phyloP scores from a whole-genome alignment of 2,797 vertebrate genomes.

The Megaceryle alcyon region DNA sequence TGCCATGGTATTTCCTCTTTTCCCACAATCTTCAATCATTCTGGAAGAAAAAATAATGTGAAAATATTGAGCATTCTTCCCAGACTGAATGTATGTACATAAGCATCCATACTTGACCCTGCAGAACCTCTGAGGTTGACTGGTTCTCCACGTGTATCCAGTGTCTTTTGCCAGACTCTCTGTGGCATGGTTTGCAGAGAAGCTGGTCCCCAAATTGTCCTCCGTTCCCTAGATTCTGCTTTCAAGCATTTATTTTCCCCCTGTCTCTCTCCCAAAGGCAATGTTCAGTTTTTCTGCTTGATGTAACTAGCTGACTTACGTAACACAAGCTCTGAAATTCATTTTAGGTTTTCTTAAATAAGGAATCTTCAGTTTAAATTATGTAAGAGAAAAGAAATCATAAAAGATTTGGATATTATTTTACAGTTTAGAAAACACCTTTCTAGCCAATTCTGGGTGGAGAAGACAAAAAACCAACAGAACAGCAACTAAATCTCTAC shows the following conservation, averaged over 20 bases:
- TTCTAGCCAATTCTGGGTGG: not conserved
- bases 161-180: not conserved
- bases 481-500: slow-evolving; percentile 3
- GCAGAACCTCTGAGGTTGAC: slow-evolving; percentile 11
- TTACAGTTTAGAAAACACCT: not conserved
- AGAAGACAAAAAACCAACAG: not conserved
- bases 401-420: not conserved
- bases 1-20: slow-evolving; percentile 94
- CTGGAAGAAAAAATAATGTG: slow-evolving; percentile 83
- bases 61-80: slow-evolving; percentile 22
- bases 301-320: slow-evolving; percentile 62
- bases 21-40: slow-evolving; percentile 95
- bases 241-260: slow-evolving; percentile 45
- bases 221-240: slow-evolving; percentile 37
- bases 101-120: not conserved
- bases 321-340: slow-evolving; percentile 64
- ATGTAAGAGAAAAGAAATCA: slow-evolving; percentile 48
- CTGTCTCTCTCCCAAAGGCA: slow-evolving; percentile 16
- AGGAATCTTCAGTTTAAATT: slow-evolving; percentile 59
- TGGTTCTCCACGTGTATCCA: not conserved
- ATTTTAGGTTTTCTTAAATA: slow-evolving; percentile 62
- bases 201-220: not conserved
- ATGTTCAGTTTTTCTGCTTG: slow-evolving; percentile 64
- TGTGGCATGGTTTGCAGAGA: not conserved
- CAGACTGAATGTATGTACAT: not conserved